A percentile compares a stretch with the other conserved stretches of the same genome.
Conservation (phyloP, 2,888 invertebrate species). For the Noctua comes region DNA sequence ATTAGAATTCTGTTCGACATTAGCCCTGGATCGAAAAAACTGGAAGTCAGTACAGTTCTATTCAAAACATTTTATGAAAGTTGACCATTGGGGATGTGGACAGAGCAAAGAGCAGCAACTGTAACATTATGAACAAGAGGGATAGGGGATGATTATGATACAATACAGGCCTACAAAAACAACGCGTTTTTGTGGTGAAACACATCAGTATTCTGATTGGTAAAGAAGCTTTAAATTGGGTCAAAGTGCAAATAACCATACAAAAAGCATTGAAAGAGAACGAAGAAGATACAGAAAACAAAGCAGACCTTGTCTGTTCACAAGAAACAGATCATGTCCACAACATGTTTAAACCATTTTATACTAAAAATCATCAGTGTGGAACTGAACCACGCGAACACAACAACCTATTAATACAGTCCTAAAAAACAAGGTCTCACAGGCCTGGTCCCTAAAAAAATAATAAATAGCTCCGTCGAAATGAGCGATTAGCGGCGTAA, state of each 20-base stretch:
- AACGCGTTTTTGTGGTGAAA: background rate
- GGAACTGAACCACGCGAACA: slow-evolving; percentile 24
- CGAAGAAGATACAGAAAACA: background rate
- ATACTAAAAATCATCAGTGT: slow-evolving; percentile 13
- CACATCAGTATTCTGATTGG: background rate
- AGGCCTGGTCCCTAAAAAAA: slow-evolving; percentile 67
- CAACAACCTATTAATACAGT: slow-evolving; percentile 29
- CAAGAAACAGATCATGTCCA: slow-evolving; percentile 15
- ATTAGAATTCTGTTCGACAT: background rate
- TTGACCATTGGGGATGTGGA: background rate
- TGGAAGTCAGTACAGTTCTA: background rate
- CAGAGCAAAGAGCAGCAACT: background rate
- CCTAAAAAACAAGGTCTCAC: slow-evolving; percentile 25
- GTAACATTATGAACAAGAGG: background rate
- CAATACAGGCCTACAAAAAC: background rate
- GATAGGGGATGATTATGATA: background rate
- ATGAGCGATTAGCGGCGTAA: slow-evolving; percentile 78
- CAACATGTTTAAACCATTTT: slow-evolving; percentile 2
- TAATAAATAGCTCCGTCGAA: slow-evolving; percentile 77
- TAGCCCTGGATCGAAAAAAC: background rate
- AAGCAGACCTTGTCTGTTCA: background rate
- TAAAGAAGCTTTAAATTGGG: background rate
- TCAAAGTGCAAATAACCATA: background rate
- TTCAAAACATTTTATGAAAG: background rate
- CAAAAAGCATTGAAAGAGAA: background rate